Evolutionary conservation across 1,140 invertebrate species (phyloP), one percentile per base, ranked within the genome.

Genomic region (Thalassaphorura encarpata): DNA sequence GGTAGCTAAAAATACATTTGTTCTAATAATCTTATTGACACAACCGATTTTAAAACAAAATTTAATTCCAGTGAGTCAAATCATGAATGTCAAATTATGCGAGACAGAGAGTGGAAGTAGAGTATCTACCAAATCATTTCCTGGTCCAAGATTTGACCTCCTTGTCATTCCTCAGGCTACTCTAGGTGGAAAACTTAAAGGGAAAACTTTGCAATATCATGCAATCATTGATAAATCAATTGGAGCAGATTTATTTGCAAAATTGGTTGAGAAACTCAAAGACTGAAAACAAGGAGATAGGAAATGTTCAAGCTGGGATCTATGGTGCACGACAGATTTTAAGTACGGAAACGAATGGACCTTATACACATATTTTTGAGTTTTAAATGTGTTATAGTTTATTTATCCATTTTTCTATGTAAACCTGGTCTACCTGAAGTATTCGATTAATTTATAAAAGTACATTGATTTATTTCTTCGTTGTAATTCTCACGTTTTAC

Each of bases 281-380:
- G 60, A 69, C 18, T 42, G 31, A 41, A 66, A 31, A 43, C 56
- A n/a, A 59, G 52, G 57, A 58, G 52, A 16, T 26, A 42, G 13
- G 47, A 61, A 60, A 58, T 18, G 71, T 75, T 4, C 49, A 65
- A 47, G 46, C 53, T 54, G 74, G 74, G 16, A 70, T 70, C 2
- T 76, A 75, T 66, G 74, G 74, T 16, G 70, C 73, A 45, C 62
- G 72, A 59, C 74, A 76, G 61, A 72, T 73, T 42, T 67, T 75
- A 33, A 67, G 60, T 5, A 70, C 69, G 52, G 69, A 72, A 26
- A 75, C 73, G 29, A 73, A 75, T 68, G 74, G 74, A 60, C 74
- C 74, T 26, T 73, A 65, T 58, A 71, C 70, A 18, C 74, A 76
- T 63, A 24, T 18, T 27, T 42, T 42, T 42, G n/a, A n/a, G n/a